phyloP scores from a whole-genome alignment of 2,888 invertebrate species.

The Hermodice carunculata region DNA sequence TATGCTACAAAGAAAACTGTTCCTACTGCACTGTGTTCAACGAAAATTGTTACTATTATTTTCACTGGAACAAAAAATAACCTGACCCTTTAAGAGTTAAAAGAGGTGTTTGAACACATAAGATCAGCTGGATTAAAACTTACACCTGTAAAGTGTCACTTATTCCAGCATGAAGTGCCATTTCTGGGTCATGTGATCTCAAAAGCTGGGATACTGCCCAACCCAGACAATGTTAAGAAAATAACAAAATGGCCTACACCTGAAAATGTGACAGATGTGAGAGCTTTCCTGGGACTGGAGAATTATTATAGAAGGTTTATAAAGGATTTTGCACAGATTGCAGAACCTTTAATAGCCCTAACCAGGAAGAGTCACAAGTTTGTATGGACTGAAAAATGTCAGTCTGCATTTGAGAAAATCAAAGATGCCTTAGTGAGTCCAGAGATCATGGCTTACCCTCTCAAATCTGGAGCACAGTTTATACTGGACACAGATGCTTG shows the following conservation, averaged over 20 bases:
- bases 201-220: neutral
- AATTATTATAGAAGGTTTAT: slow-evolving; percentile 45
- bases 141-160: slow-evolving; percentile 30
- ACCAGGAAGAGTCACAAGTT: slow-evolving; percentile 71
- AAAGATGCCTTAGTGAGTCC: slow-evolving; percentile 14
- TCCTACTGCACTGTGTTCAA: too few relatives aligned
- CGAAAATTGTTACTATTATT: too few relatives aligned
- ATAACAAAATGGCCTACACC: slow-evolving; percentile 36
- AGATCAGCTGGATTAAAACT: slow-evolving; percentile 17
- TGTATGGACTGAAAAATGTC: neutral
- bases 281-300: slow-evolving; percentile 37
- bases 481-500: slow-evolving; percentile 34
- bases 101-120: slow-evolving; percentile 27
- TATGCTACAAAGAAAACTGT: too few relatives aligned
- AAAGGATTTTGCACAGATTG: slow-evolving; percentile 26
- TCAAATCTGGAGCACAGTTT: slow-evolving; percentile 2
- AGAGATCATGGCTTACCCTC: slow-evolving; percentile 22
- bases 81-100: too few relatives aligned
- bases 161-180: neutral
- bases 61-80: too few relatives aligned
- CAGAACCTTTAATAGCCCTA: slow-evolving; percentile 30
- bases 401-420: slow-evolving; percentile 19
- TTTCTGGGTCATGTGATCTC: slow-evolving; percentile 17
- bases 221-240: slow-evolving; percentile 1
- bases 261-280: slow-evolving; percentile 26